phyloP scores from a whole-genome alignment of 2,113 vertebrate genomes.

The Coreoperca whiteheadi region DNA sequence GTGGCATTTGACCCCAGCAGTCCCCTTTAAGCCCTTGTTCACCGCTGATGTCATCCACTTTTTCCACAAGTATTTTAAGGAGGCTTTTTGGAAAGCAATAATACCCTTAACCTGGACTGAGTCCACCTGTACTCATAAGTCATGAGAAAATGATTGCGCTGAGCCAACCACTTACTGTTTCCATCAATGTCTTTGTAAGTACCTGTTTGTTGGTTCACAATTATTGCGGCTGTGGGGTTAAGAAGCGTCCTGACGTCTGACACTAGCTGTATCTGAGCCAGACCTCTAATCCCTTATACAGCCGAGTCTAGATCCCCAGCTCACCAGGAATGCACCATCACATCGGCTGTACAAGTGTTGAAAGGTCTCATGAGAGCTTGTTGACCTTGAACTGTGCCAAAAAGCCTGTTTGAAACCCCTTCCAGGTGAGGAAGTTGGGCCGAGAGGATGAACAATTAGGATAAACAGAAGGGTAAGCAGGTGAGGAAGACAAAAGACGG shows the following conservation, averaged over 20 bases:
- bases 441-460: conserved; percentile 2
- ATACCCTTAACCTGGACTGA: not conserved
- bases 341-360: not conserved
- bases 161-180: not conserved
- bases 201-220: not conserved
- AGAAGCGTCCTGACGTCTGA: not conserved
- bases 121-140: conserved; percentile 21
- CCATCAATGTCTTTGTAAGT: conserved; percentile 2
- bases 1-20: conserved; percentile 53
- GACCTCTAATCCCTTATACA: conserved; percentile 20
- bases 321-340: not conserved
- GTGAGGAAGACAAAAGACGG: conserved; percentile 23
- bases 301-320: not conserved
- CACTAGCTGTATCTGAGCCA: not conserved
- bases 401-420: not conserved
- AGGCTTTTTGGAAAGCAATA: not conserved
- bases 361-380: conserved; percentile 23
- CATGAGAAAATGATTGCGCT: not conserved
- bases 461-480: conserved; percentile 23
- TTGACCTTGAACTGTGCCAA: conserved; percentile 55
- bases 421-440: conserved; percentile 6
- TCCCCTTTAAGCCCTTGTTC: not conserved
- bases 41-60: conserved; percentile 19
- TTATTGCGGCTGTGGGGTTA: not conserved
- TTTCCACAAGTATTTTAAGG: conserved; percentile 19